phyloP scores from a whole-genome alignment of 2,888 invertebrate species.

The Schrankia costaestrigalis region DNA sequence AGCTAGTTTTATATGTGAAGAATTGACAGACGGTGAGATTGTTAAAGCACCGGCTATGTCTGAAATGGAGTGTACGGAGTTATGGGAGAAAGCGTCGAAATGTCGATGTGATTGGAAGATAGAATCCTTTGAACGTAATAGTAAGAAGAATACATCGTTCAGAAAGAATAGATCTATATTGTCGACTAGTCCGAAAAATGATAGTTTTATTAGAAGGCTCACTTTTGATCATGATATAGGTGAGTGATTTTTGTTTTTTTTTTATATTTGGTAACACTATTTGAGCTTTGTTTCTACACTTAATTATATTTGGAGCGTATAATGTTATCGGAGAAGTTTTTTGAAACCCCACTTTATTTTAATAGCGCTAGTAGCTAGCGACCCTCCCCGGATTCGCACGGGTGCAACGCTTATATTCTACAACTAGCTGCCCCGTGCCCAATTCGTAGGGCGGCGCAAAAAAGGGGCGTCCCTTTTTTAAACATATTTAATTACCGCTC shows the following conservation, averaged over 20 bases:
- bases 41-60: conserved; percentile 74
- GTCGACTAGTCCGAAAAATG: conserved; percentile 67
- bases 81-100: conserved; percentile 79
- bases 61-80: conserved; percentile 78
- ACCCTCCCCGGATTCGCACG: too few relatives aligned
- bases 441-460: too few relatives aligned
- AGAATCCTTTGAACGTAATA: conserved; percentile 71
- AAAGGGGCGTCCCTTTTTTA: background rate
- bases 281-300: too few relatives aligned
- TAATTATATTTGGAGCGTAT: too few relatives aligned
- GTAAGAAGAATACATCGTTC: conserved; percentile 74
- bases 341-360: too few relatives aligned
- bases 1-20: conserved; percentile 67
- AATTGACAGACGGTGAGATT: conserved; percentile 54
- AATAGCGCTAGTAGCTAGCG: too few relatives aligned
- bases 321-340: too few relatives aligned
- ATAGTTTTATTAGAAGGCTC: conserved; percentile 63
- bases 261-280: too few relatives aligned
- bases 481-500: too few relatives aligned
- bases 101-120: conserved; percentile 84
- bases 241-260: conserved; percentile 33
- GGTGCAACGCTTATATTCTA: too few relatives aligned
- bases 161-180: conserved; percentile 76
- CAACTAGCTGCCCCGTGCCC: too few relatives aligned
- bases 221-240: conserved; percentile 73